These are phyloP conservation scores for Mormyrus hasselquistii DNA, from an alignment of 2,797 vertebrate species.

Conservation along the genomic window DNA sequence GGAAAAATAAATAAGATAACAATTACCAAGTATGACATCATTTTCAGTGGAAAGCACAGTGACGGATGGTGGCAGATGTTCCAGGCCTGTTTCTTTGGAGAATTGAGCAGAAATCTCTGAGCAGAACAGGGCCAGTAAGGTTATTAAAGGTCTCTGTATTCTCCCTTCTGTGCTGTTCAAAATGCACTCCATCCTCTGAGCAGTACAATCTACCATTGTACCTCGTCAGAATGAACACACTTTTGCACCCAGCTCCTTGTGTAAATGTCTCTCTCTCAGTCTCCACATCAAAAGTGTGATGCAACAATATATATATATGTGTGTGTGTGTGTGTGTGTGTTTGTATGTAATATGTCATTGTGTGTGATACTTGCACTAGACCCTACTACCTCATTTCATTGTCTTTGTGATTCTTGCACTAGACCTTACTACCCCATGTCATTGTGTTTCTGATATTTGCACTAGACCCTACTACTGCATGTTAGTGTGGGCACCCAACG, in stretches of 20 bases:
- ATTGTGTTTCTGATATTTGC: too few species aligned
- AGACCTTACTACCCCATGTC: too few species aligned
- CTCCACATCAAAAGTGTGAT: not conserved
- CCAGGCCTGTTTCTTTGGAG: not conserved
- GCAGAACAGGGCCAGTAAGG: not conserved
- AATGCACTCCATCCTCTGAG: not conserved
- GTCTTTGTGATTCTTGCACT: not conserved
- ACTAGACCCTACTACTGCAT: not conserved
- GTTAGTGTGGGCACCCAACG: not conserved
- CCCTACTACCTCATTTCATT: not conserved
- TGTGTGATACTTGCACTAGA: not conserved
- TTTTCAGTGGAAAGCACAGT: conserved; percentile 68
- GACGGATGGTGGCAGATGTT: conserved; percentile 49
- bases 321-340: not conserved
- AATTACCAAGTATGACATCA: conserved; percentile 60
- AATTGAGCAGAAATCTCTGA: not conserved
- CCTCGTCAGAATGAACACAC: not conserved
- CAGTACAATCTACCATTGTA: not conserved
- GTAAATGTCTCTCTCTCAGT: not conserved
- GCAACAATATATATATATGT: not conserved
- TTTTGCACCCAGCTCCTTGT: not conserved
- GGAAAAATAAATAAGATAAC: conserved; percentile 30
- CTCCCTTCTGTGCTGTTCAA: not conserved
- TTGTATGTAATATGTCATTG: not conserved
- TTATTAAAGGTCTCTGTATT: not conserved